Evolutionary conservation across 2,797 vertebrate genomes (phyloP).

Genomic region (Botia almorhae): DNA sequence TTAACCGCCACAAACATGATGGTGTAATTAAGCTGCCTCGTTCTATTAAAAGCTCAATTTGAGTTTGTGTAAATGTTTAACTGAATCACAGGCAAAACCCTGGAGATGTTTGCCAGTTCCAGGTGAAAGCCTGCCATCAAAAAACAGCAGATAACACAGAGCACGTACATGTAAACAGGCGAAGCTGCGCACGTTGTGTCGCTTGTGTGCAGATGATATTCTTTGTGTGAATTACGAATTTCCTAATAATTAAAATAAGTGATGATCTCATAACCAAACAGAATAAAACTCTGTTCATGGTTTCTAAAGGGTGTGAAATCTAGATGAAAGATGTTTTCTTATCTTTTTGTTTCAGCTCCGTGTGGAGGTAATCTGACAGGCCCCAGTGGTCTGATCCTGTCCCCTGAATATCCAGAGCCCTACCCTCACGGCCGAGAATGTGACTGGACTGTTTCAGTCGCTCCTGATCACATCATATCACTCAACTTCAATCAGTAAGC

Average conservation of each 20-base stretch:
- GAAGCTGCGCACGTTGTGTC: neutral
- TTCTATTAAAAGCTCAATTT: conserved; percentile 62
- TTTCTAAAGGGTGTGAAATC: neutral
- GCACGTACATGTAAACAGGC: neutral
- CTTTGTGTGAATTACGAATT: neutral
- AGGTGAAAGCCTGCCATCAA: conserved; percentile 38
- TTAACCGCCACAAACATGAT: conserved; percentile 61
- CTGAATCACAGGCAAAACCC: conserved; percentile 44
- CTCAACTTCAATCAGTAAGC: conserved; percentile 91
- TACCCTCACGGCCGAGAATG: conserved; percentile 96
- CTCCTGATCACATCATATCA: conserved; percentile 92
- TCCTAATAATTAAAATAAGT: neutral
- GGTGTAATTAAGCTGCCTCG: conserved; percentile 64
- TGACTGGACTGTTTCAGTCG: conserved; percentile 93
- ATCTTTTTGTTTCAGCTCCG: conserved; percentile 79
- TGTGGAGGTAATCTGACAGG: conserved; percentile 93
- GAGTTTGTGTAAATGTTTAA: conserved; percentile 60
- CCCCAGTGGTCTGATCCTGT: conserved; percentile 91
- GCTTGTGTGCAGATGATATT: neutral
- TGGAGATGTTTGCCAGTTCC: conserved; percentile 31
- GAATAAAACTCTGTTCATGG: neutral
- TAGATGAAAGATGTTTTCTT: neutral
- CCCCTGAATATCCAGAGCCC: conserved; percentile 94
- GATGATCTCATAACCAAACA: neutral
- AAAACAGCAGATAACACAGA: conserved; percentile 15